phyloP scores from a whole-genome alignment of 2,113 vertebrate genomes.

The Silurus glanis region DNA sequence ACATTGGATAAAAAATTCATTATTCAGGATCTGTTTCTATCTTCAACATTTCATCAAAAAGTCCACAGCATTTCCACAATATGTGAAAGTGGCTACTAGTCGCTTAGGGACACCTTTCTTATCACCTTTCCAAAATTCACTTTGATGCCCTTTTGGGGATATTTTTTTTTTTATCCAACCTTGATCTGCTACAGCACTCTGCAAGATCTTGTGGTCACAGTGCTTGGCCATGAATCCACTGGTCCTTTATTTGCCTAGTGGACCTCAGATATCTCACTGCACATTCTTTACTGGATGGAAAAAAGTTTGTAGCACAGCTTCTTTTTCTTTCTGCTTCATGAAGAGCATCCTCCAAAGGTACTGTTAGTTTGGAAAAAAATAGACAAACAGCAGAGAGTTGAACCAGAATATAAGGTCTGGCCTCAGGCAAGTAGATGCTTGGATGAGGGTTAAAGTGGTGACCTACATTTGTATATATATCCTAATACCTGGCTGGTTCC shows the following conservation, averaged over 20 bases:
- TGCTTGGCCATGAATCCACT: neutral
- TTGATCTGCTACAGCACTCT: neutral
- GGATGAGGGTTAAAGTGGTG: neutral
- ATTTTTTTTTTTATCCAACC: neutral
- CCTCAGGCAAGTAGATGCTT: neutral
- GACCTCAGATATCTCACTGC: neutral
- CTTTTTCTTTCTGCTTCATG: neutral
- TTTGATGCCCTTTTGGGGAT: neutral
- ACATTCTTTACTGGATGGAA: neutral
- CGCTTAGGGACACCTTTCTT: too few relatives aligned
- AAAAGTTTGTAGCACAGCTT: neutral
- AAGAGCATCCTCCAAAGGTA: neutral
- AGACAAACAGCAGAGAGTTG: neutral
- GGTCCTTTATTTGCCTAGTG: neutral
- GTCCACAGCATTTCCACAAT: neutral
- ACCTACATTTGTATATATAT: neutral
- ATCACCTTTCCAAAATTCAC: neutral
- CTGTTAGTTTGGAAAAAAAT: neutral
- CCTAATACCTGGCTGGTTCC: neutral
- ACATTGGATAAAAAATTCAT: neutral
- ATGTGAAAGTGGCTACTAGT: neutral
- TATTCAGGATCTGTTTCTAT: neutral
- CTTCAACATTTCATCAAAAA: neutral
- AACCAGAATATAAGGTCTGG: neutral
- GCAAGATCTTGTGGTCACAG: neutral